Percentiles rank a stretch among this genome's conserved stretches.
phyloP scores from a whole-genome alignment of 1,140 invertebrate species.

The Tribolium castaneum region DNA sequence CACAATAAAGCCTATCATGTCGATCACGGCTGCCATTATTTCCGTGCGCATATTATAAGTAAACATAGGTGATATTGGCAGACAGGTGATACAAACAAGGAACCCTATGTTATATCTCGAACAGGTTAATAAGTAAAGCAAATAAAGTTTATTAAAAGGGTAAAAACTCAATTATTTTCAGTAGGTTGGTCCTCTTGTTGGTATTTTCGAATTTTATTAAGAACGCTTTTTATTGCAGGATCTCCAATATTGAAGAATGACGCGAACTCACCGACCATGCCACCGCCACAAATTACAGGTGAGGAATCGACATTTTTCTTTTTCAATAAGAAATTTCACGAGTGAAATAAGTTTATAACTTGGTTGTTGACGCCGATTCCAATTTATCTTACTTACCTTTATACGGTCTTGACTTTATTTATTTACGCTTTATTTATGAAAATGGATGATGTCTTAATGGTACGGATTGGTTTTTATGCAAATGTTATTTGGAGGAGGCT shows the following conservation, averaged over 20 bases:
- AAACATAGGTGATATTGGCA: neutral
- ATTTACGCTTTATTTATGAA: slow-evolving; percentile 9
- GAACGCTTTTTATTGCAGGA: slow-evolving; percentile 40
- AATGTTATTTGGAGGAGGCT: neutral
- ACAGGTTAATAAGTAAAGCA: neutral
- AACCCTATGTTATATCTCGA: neutral
- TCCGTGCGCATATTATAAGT: neutral
- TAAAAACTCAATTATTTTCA: slow-evolving; percentile 34
- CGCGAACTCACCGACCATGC: slow-evolving; percentile 19
- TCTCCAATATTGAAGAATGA: slow-evolving; percentile 39
- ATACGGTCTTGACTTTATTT: slow-evolving; percentile 10
- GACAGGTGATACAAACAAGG: neutral
- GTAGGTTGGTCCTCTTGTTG: neutral
- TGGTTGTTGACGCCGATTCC: neutral
- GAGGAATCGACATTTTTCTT: neutral
- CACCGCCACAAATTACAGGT: slow-evolving; percentile 24
- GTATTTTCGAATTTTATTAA: slow-evolving; percentile 1
- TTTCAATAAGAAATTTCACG: slow-evolving; percentile 31
- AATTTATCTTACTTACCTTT: slow-evolving; percentile 29
- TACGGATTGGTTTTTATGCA: neutral
- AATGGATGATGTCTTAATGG: neutral
- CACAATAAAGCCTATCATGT: neutral
- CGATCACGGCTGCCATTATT: neutral
- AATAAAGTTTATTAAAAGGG: slow-evolving; percentile 12
- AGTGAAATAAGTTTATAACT: slow-evolving; percentile 19